A percentile compares a stretch with the other conserved stretches of the same genome.
phyloP scores from a whole-genome alignment of 1,140 invertebrate species.

The Campoletis sonorensis region DNA sequence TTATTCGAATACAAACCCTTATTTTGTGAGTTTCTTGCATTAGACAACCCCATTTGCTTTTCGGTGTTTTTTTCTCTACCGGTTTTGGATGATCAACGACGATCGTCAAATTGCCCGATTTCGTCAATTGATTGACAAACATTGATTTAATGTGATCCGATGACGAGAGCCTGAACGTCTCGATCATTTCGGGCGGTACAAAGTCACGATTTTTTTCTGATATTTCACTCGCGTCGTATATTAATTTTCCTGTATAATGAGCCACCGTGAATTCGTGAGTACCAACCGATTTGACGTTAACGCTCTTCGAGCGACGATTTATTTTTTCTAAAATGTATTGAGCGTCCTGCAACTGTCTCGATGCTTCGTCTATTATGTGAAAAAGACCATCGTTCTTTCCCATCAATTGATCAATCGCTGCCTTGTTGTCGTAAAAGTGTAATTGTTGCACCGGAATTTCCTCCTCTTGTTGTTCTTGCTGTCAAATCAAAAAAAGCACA shows the following conservation, averaged over 20 bases:
- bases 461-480: constrained; percentile 88
- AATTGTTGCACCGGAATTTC: constrained; percentile 84
- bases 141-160: constrained; percentile 85
- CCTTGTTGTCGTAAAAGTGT: constrained; percentile 92
- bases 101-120: constrained; percentile 85
- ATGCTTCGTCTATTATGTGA: constrained; percentile 92
- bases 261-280: constrained; percentile 86
- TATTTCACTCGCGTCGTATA: constrained; percentile 89
- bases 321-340: constrained; percentile 79
- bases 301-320: constrained; percentile 60
- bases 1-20: constrained; percentile 55
- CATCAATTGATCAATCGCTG: constrained; percentile 90
- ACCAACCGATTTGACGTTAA: constrained; percentile 80
- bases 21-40: constrained; percentile 77
- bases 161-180: constrained; percentile 87
- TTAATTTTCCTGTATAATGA: constrained; percentile 90
- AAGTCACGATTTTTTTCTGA: constrained; percentile 93
- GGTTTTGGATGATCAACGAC: constrained; percentile 58
- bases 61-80: constrained; percentile 67
- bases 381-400: constrained; percentile 90
- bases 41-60: constrained; percentile 75
- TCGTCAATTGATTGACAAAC: constrained; percentile 91
- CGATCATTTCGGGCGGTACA: constrained; percentile 89
- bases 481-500: constrained; percentile 40
- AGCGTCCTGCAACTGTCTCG: constrained; percentile 80